phyloP scores from a whole-genome alignment of 2,888 invertebrate species.

The Dione vanillae region DNA sequence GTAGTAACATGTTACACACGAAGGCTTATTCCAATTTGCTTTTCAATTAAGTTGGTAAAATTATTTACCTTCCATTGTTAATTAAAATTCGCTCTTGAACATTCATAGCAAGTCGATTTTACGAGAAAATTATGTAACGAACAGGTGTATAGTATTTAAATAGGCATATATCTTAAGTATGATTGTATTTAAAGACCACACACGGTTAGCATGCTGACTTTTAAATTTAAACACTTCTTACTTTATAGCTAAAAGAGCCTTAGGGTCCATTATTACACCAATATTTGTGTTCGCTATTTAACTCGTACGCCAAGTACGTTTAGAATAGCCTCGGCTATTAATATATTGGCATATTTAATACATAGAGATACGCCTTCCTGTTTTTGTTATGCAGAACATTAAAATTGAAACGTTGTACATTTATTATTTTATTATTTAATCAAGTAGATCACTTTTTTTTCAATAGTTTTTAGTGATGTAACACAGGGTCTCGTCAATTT shows the following conservation, averaged over 20 bases:
- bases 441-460: no score
- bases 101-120: background rate
- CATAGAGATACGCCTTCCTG: background rate
- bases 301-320: background rate
- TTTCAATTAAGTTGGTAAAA: background rate
- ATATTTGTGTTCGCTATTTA: background rate
- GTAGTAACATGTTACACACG: background rate
- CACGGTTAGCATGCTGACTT: slow-evolving; percentile 9
- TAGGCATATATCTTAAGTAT: background rate
- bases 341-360: background rate
- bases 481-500: no score
- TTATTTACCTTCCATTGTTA: slow-evolving; percentile 1
- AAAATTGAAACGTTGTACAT: no score
- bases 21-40: background rate
- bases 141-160: slow-evolving; percentile 12
- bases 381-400: background rate
- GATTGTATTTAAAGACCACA: slow-evolving; percentile 12
- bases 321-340: background rate
- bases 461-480: no score
- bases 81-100: slow-evolving; percentile 8
- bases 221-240: background rate
- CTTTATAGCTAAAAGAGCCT: background rate
- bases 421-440: no score
- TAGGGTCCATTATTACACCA: background rate
- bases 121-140: slow-evolving; percentile 11